Conservation (phyloP, 1,140 invertebrate species). For the Leptonema lineaticorne region DNA sequence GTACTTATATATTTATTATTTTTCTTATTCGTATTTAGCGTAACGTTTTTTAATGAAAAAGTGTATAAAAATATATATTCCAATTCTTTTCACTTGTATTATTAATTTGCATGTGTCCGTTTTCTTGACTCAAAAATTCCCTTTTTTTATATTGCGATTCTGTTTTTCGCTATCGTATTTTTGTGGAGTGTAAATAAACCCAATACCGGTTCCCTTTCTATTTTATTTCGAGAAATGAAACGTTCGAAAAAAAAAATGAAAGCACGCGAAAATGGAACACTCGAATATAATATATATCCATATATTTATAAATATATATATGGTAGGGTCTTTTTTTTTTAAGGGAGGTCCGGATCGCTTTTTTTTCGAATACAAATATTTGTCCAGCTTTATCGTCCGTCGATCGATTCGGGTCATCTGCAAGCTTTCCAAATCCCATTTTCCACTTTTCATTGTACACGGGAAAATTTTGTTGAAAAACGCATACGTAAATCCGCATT, state of each 20-base stretch:
- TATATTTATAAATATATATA: too few species aligned
- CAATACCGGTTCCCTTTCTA: too few species aligned
- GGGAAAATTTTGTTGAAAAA: too few species aligned
- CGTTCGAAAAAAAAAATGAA: neutral
- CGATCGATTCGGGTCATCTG: constrained; percentile 25
- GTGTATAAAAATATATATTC: neutral
- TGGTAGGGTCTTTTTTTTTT: too few species aligned
- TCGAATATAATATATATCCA: neutral
- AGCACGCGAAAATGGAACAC: neutral
- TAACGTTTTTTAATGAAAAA: neutral
- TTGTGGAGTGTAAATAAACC: too few species aligned
- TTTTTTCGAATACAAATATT: constrained; percentile 30
- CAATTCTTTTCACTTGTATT: neutral
- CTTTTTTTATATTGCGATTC: too few species aligned
- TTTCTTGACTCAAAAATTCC: too few species aligned
- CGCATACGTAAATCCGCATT: neutral
- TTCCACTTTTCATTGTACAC: constrained; percentile 14
- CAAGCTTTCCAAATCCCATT: neutral
- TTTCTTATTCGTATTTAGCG: neutral
- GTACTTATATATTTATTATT: too few species aligned
- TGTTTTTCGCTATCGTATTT: too few species aligned
- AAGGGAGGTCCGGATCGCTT: neutral
- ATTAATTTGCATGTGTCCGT: neutral
- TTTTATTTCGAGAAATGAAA: too few species aligned
- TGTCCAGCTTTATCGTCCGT: constrained; percentile 19